These are phyloP conservation scores for Drosophila eugracilis DNA, from an alignment of 1,140 invertebrate species.

Conservation along the genomic window DNA sequence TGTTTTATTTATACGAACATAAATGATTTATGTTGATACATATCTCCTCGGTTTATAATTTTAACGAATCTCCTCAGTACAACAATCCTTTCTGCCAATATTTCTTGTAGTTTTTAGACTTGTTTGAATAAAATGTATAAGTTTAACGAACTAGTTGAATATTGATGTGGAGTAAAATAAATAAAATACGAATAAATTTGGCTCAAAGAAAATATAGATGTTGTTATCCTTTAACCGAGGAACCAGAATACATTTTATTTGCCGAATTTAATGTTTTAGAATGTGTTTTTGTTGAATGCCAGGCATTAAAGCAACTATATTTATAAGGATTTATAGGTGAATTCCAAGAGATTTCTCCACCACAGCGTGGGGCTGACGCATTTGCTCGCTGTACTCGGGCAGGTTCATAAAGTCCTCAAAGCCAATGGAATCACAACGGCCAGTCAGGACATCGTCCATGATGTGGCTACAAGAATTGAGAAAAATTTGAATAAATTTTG, in stretches of 20 bases:
- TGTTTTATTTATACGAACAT: conserved; percentile 41
- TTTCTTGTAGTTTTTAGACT: conserved; percentile 66
- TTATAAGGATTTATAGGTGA: conserved; percentile 85
- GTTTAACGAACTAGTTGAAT: conserved; percentile 63
- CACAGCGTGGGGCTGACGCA: conserved; percentile 92
- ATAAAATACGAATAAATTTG: conserved; percentile 62
- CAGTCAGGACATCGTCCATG: conserved; percentile 89
- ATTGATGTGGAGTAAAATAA: conserved; percentile 59
- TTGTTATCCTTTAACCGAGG: conserved; percentile 3
- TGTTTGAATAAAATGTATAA: conserved; percentile 61
- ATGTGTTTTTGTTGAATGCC: conserved; percentile 22
- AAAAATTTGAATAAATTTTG: too few species aligned
- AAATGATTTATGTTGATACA: conserved; percentile 34
- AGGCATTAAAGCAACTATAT: conserved; percentile 18
- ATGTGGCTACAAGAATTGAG: conserved; percentile 87
- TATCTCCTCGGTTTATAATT: conserved; percentile 55
- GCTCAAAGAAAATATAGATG: conserved; percentile 58
- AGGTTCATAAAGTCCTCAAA: conserved; percentile 93
- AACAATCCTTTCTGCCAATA: conserved; percentile 75
- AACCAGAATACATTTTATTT: conserved; percentile 22
- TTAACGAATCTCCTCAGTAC: conserved; percentile 77
- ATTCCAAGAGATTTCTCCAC: conserved; percentile 91
- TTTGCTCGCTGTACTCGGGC: conserved; percentile 89
- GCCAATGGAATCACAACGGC: conserved; percentile 91
- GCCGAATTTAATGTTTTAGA: conserved; percentile 6